Evolutionary conservation across 2,888 invertebrate species (phyloP), one percentile per base, ranked within the genome.

Genomic region (Sarcophaga variegata): DNA sequence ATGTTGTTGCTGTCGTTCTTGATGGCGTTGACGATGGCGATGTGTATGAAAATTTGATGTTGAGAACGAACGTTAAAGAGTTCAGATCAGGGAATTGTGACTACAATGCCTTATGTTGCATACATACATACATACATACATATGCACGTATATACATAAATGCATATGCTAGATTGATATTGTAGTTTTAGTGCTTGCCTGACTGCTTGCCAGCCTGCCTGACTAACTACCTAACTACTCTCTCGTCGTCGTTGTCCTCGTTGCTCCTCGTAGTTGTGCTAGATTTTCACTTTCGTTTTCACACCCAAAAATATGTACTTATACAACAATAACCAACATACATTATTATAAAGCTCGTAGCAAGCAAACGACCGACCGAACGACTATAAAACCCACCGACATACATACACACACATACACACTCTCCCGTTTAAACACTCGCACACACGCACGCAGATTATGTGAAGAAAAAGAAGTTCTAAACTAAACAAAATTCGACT

Each of bases 251-350:
- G 54, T 54, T 54, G 89, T 88, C 86, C 88, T 88, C 81, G 86
- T 82, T 79, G 45, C 47, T 83, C 82, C 88, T 85, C 84, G 82
- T 79, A 81, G 87, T 66, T 88, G 89, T 89, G 90, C 91, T 91
- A 90, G 91, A 91, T 92, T 92, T 92, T 92, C 92, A 92, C 92
- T 92, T 92, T 92, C 92, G 91, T 90, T 92, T 92, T 92, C 92
- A 92, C 91, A 92, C 92, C 91, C 91, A 91, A 91, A 91, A 90
- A 90, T 88, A 79, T 84, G 87, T 87, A 84, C 81, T 87, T 84
- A 79, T 76, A 84, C 87, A 87, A 81, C 80, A 76, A 59, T 54
- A 54, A 54, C 54, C 63, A 20, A 76, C 63, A 78, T 72, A 80
- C 66, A 85, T 84, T 60, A 75, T 71, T 71, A 22, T 77, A 47